A percentile compares a stretch with the other conserved stretches of the same genome.
These are phyloP conservation scores for Drosophila lacicola DNA, from an alignment of 2,888 invertebrate genomes.

Conservation along the genomic window DNA sequence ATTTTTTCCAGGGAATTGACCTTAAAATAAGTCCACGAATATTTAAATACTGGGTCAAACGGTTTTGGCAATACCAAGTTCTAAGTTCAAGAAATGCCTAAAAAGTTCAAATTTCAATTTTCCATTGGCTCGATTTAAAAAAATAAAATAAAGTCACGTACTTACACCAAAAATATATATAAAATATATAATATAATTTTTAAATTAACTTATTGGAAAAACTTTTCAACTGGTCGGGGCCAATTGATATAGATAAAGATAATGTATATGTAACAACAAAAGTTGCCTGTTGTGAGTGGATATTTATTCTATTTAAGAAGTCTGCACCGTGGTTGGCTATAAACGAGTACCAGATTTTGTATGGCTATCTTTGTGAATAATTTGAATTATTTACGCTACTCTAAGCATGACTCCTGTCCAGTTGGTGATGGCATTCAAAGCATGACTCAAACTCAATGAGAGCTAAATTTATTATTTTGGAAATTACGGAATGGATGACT, in stretches of 20 bases:
- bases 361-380: neutral
- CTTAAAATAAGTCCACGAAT: neutral
- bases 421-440: constrained; percentile 20
- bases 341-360: too few species aligned
- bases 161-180: neutral
- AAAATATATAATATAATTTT: neutral
- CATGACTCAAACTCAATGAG: constrained; percentile 44
- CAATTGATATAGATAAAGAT: neutral
- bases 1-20: neutral
- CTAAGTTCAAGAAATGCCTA: neutral
- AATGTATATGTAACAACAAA: too few species aligned
- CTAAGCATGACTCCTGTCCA: constrained; percentile 18
- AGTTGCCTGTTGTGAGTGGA: too few species aligned
- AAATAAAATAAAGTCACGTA: neutral
- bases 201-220: neutral
- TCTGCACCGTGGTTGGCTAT: too few species aligned
- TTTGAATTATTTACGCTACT: neutral
- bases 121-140: neutral
- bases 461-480: constrained; percentile 16
- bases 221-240: neutral
- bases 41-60: too few species aligned
- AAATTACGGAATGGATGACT: constrained; percentile 24
- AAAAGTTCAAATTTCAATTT: neutral
- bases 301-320: neutral
- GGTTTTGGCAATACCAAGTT: too few species aligned